Conservation (phyloP, 2,888 invertebrate species). For the Scrobipalpa costella region DNA sequence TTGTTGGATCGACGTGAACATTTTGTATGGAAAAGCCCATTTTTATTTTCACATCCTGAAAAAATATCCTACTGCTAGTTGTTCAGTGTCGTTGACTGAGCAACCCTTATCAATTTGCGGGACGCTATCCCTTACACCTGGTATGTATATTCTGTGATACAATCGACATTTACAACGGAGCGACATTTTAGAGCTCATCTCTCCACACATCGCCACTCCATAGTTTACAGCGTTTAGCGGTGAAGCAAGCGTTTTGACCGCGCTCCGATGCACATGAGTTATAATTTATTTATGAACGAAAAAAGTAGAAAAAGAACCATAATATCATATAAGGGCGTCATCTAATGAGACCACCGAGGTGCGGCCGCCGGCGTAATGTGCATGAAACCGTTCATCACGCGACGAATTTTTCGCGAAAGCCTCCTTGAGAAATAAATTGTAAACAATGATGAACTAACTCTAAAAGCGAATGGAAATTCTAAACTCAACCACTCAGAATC, state of each 20-base stretch:
- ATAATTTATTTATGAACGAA: constrained; percentile 54
- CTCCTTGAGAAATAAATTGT: neutral
- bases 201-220: constrained; percentile 32
- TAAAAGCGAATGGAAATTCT: neutral
- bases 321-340: constrained; percentile 52
- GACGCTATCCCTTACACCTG: too few relatives aligned
- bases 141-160: too few relatives aligned
- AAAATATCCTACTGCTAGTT: too few relatives aligned
- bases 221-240: constrained; percentile 56
- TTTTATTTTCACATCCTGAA: too few relatives aligned
- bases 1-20: too few relatives aligned
- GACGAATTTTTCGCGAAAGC: constrained; percentile 34
- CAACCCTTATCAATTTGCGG: too few relatives aligned
- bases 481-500: constrained; percentile 13
- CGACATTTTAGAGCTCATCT: constrained; percentile 42
- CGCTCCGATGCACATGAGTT: constrained; percentile 47
- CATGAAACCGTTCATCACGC: constrained; percentile 62
- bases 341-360: constrained; percentile 70
- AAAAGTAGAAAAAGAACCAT: constrained; percentile 40
- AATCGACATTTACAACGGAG: constrained; percentile 1
- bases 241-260: constrained; percentile 42
- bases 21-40: too few relatives aligned
- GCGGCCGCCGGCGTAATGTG: constrained; percentile 51
- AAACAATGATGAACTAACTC: neutral
- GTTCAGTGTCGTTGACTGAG: too few relatives aligned